Percentiles rank a stretch among this genome's conserved stretches.
These are phyloP conservation scores for Vollenhovia emeryi DNA, from an alignment of 1,140 invertebrate genomes.

Conservation along the genomic window DNA sequence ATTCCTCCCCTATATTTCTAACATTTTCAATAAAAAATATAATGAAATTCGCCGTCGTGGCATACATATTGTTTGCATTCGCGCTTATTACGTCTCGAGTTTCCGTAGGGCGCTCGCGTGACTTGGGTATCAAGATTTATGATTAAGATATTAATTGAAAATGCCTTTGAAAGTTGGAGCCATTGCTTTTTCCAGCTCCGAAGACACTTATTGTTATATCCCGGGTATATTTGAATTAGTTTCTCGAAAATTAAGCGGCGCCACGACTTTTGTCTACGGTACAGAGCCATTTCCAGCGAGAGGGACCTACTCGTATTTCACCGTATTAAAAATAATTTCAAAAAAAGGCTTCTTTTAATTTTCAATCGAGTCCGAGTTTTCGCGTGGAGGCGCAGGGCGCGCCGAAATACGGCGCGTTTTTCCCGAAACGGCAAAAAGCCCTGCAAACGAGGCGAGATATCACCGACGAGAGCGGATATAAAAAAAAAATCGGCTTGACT, in stretches of 20 bases:
- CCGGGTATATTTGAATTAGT: background rate
- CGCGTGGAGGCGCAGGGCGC: background rate
- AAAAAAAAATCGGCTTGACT: constrained; percentile 38
- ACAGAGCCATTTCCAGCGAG: background rate
- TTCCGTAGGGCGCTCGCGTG: background rate
- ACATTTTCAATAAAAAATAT: constrained; percentile 4
- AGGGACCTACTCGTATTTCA: background rate
- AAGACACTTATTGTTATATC: background rate
- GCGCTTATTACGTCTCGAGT: background rate
- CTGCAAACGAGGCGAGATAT: constrained; percentile 14
- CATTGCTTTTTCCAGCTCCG: background rate
- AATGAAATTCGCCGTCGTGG: background rate
- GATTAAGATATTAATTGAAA: background rate
- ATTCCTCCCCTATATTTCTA: background rate
- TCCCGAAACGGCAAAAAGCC: background rate
- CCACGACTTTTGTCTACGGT: background rate
- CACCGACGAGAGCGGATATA: background rate
- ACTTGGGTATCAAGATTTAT: background rate
- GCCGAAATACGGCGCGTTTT: background rate
- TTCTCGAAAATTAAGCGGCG: background rate
- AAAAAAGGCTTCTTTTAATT: background rate
- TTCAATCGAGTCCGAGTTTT: background rate
- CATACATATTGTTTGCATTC: background rate
- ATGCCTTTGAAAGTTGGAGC: background rate
- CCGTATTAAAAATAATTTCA: background rate